Evolutionary conservation across 2,113 vertebrate genomes (phyloP).

Genomic region (Antigone vipio): DNA sequence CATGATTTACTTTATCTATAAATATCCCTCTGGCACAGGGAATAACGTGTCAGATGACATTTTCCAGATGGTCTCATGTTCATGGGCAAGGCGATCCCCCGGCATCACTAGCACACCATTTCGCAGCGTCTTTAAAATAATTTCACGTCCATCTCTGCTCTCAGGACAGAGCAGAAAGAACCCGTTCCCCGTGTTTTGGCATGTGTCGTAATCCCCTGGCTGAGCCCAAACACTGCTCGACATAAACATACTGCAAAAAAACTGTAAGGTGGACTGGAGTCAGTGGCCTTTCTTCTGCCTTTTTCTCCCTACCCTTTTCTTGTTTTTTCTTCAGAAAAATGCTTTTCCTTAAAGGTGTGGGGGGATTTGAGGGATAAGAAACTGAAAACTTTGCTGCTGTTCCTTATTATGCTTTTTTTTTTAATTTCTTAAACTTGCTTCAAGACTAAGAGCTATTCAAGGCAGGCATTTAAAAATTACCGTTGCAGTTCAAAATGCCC

Average conservation of each 20-base stretch:
- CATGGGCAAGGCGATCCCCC: not conserved
- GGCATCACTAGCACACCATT: not conserved
- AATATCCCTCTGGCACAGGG: not conserved
- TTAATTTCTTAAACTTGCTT: not conserved
- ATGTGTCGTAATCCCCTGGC: not conserved
- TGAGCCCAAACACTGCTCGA: not conserved
- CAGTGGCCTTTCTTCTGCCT: not conserved
- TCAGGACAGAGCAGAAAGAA: not conserved
- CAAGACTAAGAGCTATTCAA: not conserved
- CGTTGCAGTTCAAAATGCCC: not conserved
- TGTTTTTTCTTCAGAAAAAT: not conserved
- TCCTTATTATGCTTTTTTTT: not conserved
- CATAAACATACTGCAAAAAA: not conserved
- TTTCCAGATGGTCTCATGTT: conserved; percentile 14
- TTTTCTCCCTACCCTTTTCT: not conserved
- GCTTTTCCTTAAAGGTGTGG: not conserved
- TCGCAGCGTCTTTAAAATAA: not conserved
- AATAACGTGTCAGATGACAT: not conserved
- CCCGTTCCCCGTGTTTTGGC: fast-evolving
- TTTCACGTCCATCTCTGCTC: not conserved
- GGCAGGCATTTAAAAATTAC: not conserved
- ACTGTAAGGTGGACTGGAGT: not conserved
- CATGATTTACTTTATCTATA: conserved; percentile 16
- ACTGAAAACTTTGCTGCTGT: not conserved
- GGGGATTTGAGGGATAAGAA: not conserved